Conservation (phyloP, 2,113 vertebrate species). For the Marmota flaviventris region DNA sequence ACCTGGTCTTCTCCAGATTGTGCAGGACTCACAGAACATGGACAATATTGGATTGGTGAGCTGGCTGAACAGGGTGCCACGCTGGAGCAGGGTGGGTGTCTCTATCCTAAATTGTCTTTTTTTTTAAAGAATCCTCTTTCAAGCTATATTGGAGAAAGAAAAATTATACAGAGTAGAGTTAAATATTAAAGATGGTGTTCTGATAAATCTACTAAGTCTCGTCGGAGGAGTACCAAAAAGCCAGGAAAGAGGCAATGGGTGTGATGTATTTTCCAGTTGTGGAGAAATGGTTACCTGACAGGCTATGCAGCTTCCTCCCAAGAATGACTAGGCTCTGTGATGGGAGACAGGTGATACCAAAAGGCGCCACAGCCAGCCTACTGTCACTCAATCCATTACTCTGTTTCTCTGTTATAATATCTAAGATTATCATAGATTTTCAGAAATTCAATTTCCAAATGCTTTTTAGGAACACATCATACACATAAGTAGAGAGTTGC, state of each 20-base stretch:
- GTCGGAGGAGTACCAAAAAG: background rate
- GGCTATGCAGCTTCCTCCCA: background rate
- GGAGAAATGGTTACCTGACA: background rate
- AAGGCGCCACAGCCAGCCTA: background rate
- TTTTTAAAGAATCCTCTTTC: background rate
- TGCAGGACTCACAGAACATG: background rate
- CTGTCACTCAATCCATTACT: background rate
- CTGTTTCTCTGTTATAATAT: background rate
- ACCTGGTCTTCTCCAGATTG: background rate
- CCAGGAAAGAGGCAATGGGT: background rate
- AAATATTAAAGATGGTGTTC: background rate
- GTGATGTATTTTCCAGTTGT: background rate
- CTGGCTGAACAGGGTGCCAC: background rate
- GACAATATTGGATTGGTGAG: background rate
- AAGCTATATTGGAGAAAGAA: background rate
- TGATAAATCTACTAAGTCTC: background rate
- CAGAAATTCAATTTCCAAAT: conserved; percentile 33
- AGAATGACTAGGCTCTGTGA: background rate
- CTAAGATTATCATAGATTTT: background rate
- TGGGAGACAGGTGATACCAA: background rate
- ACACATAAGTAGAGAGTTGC: background rate
- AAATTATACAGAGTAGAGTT: background rate
- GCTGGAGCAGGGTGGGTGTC: background rate
- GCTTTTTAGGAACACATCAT: background rate
- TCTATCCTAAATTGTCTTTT: background rate